Base-by-base conservation (phyloP, 2,888 invertebrate genomes). In the Adelphocoris suturalis region DNA sequence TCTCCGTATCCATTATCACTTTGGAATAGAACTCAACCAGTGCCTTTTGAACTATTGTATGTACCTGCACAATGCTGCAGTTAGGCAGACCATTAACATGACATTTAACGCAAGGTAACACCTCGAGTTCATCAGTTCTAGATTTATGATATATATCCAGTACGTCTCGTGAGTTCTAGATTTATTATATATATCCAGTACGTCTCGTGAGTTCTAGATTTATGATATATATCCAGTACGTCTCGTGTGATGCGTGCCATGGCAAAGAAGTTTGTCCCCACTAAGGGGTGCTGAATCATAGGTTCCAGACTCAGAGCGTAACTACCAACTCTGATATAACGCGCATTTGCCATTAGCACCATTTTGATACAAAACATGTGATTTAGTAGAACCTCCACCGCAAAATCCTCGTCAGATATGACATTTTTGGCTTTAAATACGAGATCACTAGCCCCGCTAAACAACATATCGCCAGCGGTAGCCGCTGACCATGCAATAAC, bases 41-140 rank as follows among this genome's bases (percentile, higher is more conserved):
- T 9, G 76, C 76, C 7, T 19, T 11, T 23, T 76, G 76, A 7
- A 76, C 76, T 23, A 76, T 27, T 12, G 76, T 23, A 37, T 76
- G 27, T 27, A 76, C 5, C 16, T 76, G 76, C 13, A 76, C 76
- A 4, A 16, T 37, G 27, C 48, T 48, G 13, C 48, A 48, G 13
- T 48, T 48, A 11, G 68, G 68, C 9, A 68, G 16, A 9, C 85
- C 19, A 27, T 52, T 48, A 88, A 81, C 89, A 28, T 86, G 47
- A 86, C 78, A 47, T 90, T 84, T 81, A 27, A 82, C 68, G 27
- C 27, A 76, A 23, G 76, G 76, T 27, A 76, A 37, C 4, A 76
- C 16, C 16, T 76, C 76, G 12, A 76, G 37, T 23, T 57, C 57
- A 57, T 57, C 57, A 57, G 57, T 13, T 57, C 57, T 48, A 13